These are phyloP conservation scores for Lacerta viridis DNA, from an alignment of 2,797 vertebrate genomes.

Conservation along the genomic window DNA sequence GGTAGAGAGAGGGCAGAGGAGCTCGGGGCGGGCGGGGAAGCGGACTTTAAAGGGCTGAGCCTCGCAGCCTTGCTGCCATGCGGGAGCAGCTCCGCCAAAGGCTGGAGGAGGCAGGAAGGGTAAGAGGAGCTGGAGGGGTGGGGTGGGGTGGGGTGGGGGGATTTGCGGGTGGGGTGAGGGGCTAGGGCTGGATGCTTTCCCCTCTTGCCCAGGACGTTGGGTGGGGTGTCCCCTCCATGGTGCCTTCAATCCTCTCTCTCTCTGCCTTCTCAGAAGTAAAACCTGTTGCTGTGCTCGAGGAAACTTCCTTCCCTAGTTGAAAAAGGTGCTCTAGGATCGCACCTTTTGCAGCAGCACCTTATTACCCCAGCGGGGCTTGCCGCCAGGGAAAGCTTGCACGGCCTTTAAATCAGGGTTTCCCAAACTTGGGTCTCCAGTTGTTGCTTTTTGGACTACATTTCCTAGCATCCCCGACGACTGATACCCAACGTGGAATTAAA, in stretches of 20 bases:
- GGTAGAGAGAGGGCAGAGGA: slow-evolving; percentile 10
- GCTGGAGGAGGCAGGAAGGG: slow-evolving; percentile 27
- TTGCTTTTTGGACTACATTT: neutral
- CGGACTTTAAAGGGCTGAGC: slow-evolving; percentile 32
- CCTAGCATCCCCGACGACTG: too few relatives aligned
- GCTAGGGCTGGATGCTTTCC: neutral
- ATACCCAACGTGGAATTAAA: neutral
- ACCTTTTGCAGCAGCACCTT: too few relatives aligned
- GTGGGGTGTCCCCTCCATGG: neutral
- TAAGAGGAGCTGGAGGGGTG: neutral
- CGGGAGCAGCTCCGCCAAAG: neutral
- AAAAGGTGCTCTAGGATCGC: neutral
- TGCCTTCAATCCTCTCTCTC: neutral
- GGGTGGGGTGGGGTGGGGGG: too few relatives aligned
- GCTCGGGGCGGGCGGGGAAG: neutral
- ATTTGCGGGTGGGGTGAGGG: neutral
- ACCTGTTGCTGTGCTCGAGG: neutral
- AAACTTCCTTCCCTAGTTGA: neutral
- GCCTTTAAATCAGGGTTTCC: neutral
- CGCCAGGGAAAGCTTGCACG: neutral
- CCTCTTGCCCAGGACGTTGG: too few relatives aligned
- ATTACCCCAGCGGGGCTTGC: neutral
- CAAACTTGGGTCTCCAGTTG: too few relatives aligned
- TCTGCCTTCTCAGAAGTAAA: too few relatives aligned
- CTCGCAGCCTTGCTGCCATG: neutral